Conservation (phyloP, 2,888 invertebrate species). For the Agrotis segetum region DNA sequence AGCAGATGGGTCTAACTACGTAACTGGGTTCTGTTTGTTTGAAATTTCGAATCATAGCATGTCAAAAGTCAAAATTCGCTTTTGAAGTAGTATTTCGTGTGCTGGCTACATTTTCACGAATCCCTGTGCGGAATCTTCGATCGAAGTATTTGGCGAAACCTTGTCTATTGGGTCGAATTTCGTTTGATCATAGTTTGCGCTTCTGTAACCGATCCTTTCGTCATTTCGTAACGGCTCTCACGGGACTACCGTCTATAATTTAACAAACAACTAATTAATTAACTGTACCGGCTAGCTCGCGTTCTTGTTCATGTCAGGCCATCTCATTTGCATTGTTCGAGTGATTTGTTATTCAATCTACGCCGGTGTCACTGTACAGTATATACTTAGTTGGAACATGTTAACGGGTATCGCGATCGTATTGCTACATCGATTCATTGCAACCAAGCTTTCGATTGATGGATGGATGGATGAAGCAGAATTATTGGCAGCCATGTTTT, state of each 20-base stretch:
- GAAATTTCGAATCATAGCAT: background rate
- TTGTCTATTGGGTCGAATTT: background rate
- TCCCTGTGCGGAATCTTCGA: background rate
- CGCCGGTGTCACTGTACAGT: slow-evolving; percentile 60
- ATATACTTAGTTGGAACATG: slow-evolving; percentile 64
- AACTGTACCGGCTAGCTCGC: slow-evolving; percentile 30
- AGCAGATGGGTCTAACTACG: slow-evolving; percentile 17
- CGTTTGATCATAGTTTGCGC: background rate
- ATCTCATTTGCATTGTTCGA: slow-evolving; percentile 62
- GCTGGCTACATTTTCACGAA: background rate
- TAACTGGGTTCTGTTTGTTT: slow-evolving; percentile 23
- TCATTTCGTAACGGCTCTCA: slow-evolving; percentile 2
- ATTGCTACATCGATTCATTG: slow-evolving; percentile 70
- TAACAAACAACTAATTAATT: slow-evolving; percentile 47
- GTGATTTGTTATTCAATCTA: slow-evolving; percentile 73
- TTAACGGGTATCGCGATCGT: slow-evolving; percentile 60
- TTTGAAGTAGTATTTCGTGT: background rate
- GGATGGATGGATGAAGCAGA: too few relatives aligned
- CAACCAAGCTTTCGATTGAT: slow-evolving; percentile 69
- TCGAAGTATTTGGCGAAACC: background rate
- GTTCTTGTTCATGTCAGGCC: slow-evolving; percentile 52
- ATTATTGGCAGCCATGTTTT: slow-evolving; percentile 42
- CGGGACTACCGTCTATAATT: slow-evolving; percentile 14
- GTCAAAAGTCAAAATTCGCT: background rate
- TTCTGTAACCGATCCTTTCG: background rate